Base-by-base conservation (phyloP, 2,797 vertebrate genomes). In the Epinephelus malabaricus region DNA sequence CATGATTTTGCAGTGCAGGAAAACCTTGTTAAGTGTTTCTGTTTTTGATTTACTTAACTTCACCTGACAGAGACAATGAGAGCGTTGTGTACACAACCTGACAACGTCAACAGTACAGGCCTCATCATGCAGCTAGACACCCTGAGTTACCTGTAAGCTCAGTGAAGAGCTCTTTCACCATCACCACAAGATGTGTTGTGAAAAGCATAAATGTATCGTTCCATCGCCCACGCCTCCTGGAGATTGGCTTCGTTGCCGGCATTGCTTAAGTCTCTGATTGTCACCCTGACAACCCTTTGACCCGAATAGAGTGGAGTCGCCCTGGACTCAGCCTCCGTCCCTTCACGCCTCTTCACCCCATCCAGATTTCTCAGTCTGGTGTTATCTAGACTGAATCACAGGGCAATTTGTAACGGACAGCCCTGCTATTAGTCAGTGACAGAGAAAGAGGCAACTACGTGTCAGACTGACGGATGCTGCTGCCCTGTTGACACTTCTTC, bases 371-470 rank as follows among this genome's bases (percentile, higher is more conserved):
- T 90, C 84, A 67, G 88, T 75, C 87, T 72, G 43, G 84, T 91
- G 92, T 93, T 91, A 92, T 89, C 89, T 80, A 67, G 72, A 82
- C 86, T 84, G 92, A 92, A 93, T 95, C 91, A 87, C 80, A 59
- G 89, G 83, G 85, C 91, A 93, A 94, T 96, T 94, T 96, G 94
- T 95, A 93, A 92, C 73, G 64, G 90, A 86, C 92, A 86, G 86
- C 86, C 83, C 83, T 76, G 87, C 92, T 92, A 95, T 95, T 95
- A 95, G 90, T 93, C 90, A 85, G 85, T 94, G 94, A 94, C 93
- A 88, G 89, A 60, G 61, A 83, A 83, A 89, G 88, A 87, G 86
- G 80, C 89, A 85, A 83, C 78, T 58, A 64, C 9, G 70, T 91
- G 92, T 92, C 92, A 93, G 86, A 85, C 92, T 92, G 94, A 95